A percentile compares a stretch with the other conserved stretches of the same genome.
Evolutionary conservation across 37 sponge, comb jelly and placozoan species (phyloP).

Genomic region (Mnemiopsis leidyi): DNA sequence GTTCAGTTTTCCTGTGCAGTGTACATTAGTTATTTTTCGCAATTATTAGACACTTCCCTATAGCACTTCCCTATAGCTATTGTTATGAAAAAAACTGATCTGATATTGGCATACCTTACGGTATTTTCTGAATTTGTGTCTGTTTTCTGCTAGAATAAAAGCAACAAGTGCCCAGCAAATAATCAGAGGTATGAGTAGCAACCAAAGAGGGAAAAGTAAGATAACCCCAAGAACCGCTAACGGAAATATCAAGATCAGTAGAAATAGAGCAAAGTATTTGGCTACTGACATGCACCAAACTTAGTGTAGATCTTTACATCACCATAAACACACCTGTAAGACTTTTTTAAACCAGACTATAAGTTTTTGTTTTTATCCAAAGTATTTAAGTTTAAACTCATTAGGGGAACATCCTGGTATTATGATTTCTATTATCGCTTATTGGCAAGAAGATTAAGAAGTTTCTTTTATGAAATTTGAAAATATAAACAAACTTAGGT

Average conservation of each 20-base stretch:
- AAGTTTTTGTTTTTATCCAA: too few relatives aligned
- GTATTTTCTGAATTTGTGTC: conserved; percentile 5
- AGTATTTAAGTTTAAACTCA: too few relatives aligned
- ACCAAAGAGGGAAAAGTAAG: conserved; percentile 1
- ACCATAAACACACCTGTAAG: background rate
- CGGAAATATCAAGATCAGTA: background rate
- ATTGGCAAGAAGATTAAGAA: too few relatives aligned
- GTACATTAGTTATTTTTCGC: background rate
- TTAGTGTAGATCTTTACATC: background rate
- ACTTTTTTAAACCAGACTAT: too few relatives aligned
- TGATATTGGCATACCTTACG: too few relatives aligned
- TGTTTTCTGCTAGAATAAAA: background rate
- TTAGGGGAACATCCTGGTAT: too few relatives aligned
- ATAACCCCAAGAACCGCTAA: background rate
- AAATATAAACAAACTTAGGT: too few relatives aligned
- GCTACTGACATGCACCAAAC: background rate
- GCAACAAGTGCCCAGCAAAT: background rate
- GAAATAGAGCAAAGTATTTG: background rate
- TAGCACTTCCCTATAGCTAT: too few relatives aligned
- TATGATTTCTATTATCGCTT: too few relatives aligned
- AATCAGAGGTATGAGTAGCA: background rate
- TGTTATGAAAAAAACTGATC: too few relatives aligned
- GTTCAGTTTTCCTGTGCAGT: background rate
- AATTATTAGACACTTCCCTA: too few relatives aligned
- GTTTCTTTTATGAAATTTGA: too few relatives aligned